A percentile compares a stretch with the other conserved stretches of the same genome.
These are phyloP conservation scores for Hyles lineata DNA, from an alignment of 2,888 invertebrate species.

Conservation along the genomic window DNA sequence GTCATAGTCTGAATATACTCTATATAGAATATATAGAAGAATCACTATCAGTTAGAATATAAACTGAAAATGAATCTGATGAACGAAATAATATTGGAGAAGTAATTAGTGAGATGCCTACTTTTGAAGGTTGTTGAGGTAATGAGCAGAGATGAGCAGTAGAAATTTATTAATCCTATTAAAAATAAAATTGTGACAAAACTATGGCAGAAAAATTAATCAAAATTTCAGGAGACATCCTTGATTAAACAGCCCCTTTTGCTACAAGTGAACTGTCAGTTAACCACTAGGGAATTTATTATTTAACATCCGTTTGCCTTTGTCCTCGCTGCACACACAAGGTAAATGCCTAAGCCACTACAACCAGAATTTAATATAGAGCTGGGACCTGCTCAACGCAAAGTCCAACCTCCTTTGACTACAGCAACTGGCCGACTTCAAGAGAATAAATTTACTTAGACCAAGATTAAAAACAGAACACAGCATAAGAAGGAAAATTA, in stretches of 20 bases:
- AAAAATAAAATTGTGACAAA: background rate
- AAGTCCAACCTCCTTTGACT: constrained; percentile 16
- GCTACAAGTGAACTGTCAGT: background rate
- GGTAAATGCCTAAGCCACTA: constrained; percentile 17
- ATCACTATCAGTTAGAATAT: no score
- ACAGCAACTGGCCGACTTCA: constrained; percentile 4
- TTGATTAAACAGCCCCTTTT: background rate
- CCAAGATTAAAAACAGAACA: constrained; percentile 18
- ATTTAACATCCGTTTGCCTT: constrained; percentile 16
- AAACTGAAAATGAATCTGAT: no score
- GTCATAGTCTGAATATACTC: no score
- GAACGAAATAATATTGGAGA: no score
- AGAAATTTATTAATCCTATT: no score
- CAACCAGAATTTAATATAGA: constrained; percentile 20
- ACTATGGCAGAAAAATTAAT: background rate
- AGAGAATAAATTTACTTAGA: constrained; percentile 22
- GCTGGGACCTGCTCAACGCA: constrained; percentile 6
- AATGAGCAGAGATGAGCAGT: no score
- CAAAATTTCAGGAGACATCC: background rate
- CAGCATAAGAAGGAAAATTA: background rate
- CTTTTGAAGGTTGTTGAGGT: no score
- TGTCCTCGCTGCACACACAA: background rate
- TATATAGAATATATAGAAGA: no score
- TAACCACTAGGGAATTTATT: constrained; percentile 1
- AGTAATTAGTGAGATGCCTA: no score